phyloP scores from a whole-genome alignment of 1,140 invertebrate genomes.

The Carposina sasakii region DNA sequence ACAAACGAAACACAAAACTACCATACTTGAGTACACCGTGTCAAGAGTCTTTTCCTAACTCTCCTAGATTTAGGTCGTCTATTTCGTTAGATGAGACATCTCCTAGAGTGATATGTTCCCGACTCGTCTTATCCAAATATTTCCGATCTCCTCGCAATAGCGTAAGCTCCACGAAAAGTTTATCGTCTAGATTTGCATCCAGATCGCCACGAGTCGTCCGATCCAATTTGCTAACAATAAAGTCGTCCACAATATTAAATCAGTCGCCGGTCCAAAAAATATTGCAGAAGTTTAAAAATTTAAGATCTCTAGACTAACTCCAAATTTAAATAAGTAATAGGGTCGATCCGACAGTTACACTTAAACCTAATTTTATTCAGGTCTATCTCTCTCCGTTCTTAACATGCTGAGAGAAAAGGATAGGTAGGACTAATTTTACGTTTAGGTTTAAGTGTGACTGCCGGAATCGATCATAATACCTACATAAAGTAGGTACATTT shows the following conservation, averaged over 20 bases:
- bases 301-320: slow-evolving; percentile 25
- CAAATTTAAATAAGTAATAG: neutral
- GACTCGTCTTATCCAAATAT: slow-evolving; percentile 35
- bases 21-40: slow-evolving; percentile 43
- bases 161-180: neutral
- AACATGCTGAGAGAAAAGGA: no score
- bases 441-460: no score
- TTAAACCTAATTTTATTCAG: no score
- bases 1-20: no score
- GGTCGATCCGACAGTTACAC: neutral
- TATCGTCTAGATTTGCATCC: no score
- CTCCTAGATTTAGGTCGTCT: slow-evolving; percentile 29
- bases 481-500: no score
- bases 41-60: slow-evolving; percentile 34
- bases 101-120: slow-evolving; percentile 37
- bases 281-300: slow-evolving; percentile 47
- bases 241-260: slow-evolving; percentile 34
- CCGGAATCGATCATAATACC: no score
- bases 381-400: no score
- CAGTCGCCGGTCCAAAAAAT: slow-evolving; percentile 43
- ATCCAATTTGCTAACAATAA: slow-evolving; percentile 33
- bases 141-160: slow-evolving; percentile 9
- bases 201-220: slow-evolving; percentile 16
- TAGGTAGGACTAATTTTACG: no score
- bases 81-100: slow-evolving; percentile 34